Evolutionary conservation across 2,113 vertebrate genomes (phyloP).

Genomic region (Phrynosoma platyrhinos): DNA sequence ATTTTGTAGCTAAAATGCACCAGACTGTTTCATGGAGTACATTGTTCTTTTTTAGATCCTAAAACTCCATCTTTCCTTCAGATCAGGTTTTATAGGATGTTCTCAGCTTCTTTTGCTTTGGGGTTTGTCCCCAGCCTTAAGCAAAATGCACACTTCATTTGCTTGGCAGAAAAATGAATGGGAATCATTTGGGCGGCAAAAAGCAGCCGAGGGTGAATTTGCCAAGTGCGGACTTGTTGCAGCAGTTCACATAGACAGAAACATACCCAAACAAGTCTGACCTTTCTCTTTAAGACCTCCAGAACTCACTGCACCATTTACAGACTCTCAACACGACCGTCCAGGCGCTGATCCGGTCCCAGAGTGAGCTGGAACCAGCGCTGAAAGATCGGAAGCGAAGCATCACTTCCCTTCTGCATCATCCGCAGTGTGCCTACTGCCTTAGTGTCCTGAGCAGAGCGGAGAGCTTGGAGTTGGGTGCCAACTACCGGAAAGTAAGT

Average conservation of each 20-base stretch:
- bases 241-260: not conserved
- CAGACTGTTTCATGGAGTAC: too few relatives aligned
- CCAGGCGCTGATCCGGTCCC: slow-evolving; percentile 44
- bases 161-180: too few relatives aligned
- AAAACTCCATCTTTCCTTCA: too few relatives aligned
- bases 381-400: slow-evolving; percentile 41
- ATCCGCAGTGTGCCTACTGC: slow-evolving; percentile 66
- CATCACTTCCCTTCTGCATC: slow-evolving; percentile 48
- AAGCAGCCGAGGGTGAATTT: not conserved
- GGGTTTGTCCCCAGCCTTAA: too few relatives aligned
- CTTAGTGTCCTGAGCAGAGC: slow-evolving; percentile 44
- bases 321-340: slow-evolving; percentile 48
- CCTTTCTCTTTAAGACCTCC: slow-evolving; percentile 71
- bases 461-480: slow-evolving; percentile 48
- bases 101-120: too few relatives aligned
- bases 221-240: too few relatives aligned
- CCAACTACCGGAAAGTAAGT: slow-evolving; percentile 61
- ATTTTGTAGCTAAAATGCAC: too few relatives aligned
- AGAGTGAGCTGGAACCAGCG: slow-evolving; percentile 46
- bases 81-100: too few relatives aligned
- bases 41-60: too few relatives aligned
- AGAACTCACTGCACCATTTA: slow-evolving; percentile 68
- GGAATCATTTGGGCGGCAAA: not conserved
- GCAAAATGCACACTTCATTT: too few relatives aligned
- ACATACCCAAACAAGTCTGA: slow-evolving; percentile 43